These are phyloP conservation scores for Pristionchus fissidentatus DNA, from an alignment of 2,888 invertebrate species.

Conservation along the genomic window DNA sequence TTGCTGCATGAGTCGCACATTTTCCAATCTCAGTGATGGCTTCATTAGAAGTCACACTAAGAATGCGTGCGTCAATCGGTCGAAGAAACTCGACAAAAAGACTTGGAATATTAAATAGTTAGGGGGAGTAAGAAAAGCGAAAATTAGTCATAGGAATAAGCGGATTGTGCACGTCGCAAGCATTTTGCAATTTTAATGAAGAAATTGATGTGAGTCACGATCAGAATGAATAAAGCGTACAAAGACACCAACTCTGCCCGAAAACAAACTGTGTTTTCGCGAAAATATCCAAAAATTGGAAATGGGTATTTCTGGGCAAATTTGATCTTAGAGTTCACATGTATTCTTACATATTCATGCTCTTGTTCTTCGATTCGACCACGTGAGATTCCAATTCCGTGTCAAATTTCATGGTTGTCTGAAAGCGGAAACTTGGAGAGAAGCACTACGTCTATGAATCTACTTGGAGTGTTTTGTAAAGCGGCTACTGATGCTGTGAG, in stretches of 20 bases:
- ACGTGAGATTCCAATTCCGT: conserved; percentile 44
- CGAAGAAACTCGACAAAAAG: neutral
- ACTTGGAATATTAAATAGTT: neutral
- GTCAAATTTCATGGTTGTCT: conserved; percentile 45
- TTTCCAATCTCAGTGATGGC: neutral
- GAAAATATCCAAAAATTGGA: too few species aligned
- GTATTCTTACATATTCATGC: conserved; percentile 32
- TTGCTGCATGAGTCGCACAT: neutral
- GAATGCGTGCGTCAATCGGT: neutral
- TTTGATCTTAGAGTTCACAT: too few species aligned
- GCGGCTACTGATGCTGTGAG: neutral
- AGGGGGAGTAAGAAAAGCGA: neutral
- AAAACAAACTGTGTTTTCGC: too few species aligned
- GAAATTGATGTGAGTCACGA: too few species aligned
- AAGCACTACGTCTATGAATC: neutral
- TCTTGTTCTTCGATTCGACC: conserved; percentile 29
- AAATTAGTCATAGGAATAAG: neutral
- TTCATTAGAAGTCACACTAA: neutral
- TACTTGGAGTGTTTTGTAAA: neutral
- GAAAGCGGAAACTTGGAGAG: neutral
- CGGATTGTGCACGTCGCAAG: too few species aligned
- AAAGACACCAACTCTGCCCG: too few species aligned
- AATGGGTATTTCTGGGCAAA: too few species aligned
- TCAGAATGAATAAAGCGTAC: too few species aligned
- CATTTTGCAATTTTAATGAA: too few species aligned